Evolutionary conservation across 1,140 invertebrate genomes (phyloP).

Genomic region (Nymphalis io): DNA sequence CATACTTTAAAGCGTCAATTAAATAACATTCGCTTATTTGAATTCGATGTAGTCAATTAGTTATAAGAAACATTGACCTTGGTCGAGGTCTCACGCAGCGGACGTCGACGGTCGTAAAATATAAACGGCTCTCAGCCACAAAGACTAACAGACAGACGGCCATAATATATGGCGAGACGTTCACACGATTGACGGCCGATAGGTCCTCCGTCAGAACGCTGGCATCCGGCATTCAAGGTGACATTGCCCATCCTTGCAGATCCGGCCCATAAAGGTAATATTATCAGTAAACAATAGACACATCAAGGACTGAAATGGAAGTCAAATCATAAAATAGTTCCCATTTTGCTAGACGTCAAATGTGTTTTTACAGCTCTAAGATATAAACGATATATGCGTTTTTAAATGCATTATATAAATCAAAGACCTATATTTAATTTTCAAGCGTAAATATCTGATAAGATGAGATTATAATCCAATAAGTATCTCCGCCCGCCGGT

Average conservation of each 20-base stretch:
- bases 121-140: slow-evolving; percentile 65
- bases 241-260: slow-evolving; percentile 73
- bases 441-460: slow-evolving; percentile 17
- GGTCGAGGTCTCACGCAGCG: slow-evolving; percentile 62
- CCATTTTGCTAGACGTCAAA: neutral
- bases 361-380: too few relatives aligned
- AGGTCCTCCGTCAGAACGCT: slow-evolving; percentile 66
- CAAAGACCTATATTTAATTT: slow-evolving; percentile 14
- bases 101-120: slow-evolving; percentile 75
- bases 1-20: slow-evolving; percentile 14
- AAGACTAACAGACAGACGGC: slow-evolving; percentile 66
- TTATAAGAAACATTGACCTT: slow-evolving; percentile 65
- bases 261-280: slow-evolving; percentile 56
- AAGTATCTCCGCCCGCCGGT: slow-evolving; percentile 31
- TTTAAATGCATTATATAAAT: too few relatives aligned
- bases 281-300: slow-evolving; percentile 39
- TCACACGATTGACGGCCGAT: slow-evolving; percentile 76
- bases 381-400: too few relatives aligned
- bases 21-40: slow-evolving; percentile 26
- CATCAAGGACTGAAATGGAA: slow-evolving; percentile 19
- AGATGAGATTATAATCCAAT: slow-evolving; percentile 26
- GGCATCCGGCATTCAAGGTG: slow-evolving; percentile 78
- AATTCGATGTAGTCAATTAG: slow-evolving; percentile 48
- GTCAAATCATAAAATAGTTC: slow-evolving; percentile 17
- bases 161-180: slow-evolving; percentile 73